These are phyloP conservation scores for Oreotrochilus melanogaster DNA, from an alignment of 2,113 vertebrate genomes.

Conservation along the genomic window DNA sequence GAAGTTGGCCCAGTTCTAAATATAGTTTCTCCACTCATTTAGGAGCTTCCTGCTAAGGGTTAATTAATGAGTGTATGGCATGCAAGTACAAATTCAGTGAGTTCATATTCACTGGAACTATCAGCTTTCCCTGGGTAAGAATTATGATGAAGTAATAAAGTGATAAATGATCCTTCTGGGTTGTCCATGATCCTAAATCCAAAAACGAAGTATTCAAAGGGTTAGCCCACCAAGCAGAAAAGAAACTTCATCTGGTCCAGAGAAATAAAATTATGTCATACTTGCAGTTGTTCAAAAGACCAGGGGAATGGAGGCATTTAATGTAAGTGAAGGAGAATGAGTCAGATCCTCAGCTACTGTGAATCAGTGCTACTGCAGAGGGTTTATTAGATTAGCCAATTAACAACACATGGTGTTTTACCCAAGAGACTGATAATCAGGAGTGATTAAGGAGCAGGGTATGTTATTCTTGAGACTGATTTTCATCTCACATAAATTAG, in stretches of 20 bases:
- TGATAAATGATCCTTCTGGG: neutral
- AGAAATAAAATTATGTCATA: conserved; percentile 35
- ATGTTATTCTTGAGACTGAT: neutral
- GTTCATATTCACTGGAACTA: neutral
- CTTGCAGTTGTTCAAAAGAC: conserved; percentile 7
- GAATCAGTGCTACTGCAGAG: neutral
- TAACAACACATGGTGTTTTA: neutral
- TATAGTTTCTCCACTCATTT: neutral
- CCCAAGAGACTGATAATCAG: neutral
- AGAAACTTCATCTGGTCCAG: conserved; percentile 29
- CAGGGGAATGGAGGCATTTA: neutral
- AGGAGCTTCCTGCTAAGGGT: neutral
- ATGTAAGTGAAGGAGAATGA: neutral
- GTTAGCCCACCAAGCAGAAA: neutral
- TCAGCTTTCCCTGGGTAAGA: neutral
- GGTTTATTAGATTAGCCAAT: neutral
- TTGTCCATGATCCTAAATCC: neutral
- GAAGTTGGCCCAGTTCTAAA: neutral
- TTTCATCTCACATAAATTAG: neutral
- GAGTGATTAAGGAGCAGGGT: neutral
- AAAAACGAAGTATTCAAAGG: neutral
- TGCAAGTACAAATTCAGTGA: neutral
- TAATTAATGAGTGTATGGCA: neutral
- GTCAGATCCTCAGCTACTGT: neutral
- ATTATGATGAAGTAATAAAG: neutral